These are phyloP conservation scores for Temnothorax curvispinosus DNA, from an alignment of 1,140 invertebrate genomes.

Conservation along the genomic window DNA sequence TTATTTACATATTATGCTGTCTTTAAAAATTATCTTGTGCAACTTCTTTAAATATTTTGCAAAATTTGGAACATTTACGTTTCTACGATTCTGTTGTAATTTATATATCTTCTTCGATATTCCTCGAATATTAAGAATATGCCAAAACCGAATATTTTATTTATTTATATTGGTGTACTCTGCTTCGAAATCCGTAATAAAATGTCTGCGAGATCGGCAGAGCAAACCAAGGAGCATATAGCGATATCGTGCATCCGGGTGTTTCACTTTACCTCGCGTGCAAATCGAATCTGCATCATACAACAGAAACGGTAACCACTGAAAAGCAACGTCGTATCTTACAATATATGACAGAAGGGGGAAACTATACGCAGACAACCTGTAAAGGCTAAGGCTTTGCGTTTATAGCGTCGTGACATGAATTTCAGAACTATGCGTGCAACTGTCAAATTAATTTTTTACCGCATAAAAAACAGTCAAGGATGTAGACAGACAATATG, in stretches of 20 bases:
- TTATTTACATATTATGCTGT: neutral
- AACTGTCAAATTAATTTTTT: slow-evolving; percentile 51
- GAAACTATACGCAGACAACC: slow-evolving; percentile 20
- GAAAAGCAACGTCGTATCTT: slow-evolving; percentile 37
- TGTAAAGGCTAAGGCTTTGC: slow-evolving; percentile 9
- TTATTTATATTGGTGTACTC: neutral
- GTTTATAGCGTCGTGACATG: slow-evolving; percentile 37
- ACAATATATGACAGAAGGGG: slow-evolving; percentile 15
- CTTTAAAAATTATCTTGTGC: neutral
- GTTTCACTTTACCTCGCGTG: slow-evolving; percentile 65
- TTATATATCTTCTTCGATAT: neutral
- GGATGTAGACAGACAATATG: neutral
- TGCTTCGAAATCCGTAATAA: slow-evolving; percentile 4
- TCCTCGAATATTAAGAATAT: neutral
- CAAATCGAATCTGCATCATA: slow-evolving; percentile 48
- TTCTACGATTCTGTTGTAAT: neutral
- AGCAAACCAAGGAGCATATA: neutral
- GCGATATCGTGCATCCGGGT: slow-evolving; percentile 48
- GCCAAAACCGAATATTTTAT: neutral
- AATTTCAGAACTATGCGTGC: slow-evolving; percentile 46
- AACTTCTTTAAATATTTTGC: neutral
- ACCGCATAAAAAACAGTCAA: slow-evolving; percentile 10
- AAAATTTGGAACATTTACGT: neutral
- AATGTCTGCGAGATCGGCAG: neutral
- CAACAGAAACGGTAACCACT: slow-evolving; percentile 33